Percentiles rank a stretch among this genome's conserved stretches.
These are phyloP conservation scores for Terebella lapidaria DNA, from an alignment of 2,888 invertebrate genomes.

Conservation along the genomic window DNA sequence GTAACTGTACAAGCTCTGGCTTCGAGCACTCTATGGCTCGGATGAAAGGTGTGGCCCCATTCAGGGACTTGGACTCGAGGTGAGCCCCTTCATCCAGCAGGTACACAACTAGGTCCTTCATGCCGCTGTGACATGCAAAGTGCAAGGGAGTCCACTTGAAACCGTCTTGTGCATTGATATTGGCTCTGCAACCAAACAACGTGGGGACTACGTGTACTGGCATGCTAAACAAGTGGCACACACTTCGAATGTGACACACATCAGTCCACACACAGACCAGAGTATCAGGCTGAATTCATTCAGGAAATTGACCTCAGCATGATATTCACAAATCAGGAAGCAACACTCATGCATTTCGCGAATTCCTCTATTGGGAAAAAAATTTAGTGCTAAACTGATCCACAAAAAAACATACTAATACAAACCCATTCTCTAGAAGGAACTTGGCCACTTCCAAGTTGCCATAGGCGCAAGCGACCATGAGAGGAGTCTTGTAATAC, in stretches of 20 bases:
- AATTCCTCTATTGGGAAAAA: too few species aligned
- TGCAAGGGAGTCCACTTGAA: constrained; percentile 55
- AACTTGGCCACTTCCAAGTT: constrained; percentile 46
- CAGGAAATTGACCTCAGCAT: too few species aligned
- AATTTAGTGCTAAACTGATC: too few species aligned
- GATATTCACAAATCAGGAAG: neutral
- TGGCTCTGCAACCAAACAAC: constrained; percentile 35
- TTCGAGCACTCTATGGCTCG: constrained; percentile 51
- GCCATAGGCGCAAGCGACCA: constrained; percentile 46
- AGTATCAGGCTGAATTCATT: too few species aligned
- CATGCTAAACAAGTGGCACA: too few species aligned
- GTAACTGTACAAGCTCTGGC: constrained; percentile 44
- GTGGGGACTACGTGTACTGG: too few species aligned
- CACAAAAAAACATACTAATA: too few species aligned
- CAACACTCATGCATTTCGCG: too few species aligned
- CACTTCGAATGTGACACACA: too few species aligned
- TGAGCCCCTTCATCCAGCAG: constrained; percentile 49
- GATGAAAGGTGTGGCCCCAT: constrained; percentile 51
- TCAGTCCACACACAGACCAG: too few species aligned
- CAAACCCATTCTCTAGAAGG: constrained; percentile 49
- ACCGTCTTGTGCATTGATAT: constrained; percentile 50
- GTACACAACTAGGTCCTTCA: constrained; percentile 47
- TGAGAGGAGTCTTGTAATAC: constrained; percentile 53
- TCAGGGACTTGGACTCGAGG: constrained; percentile 47
- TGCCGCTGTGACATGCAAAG: constrained; percentile 52